Conservation (phyloP, 2,888 invertebrate species). For the Luffia ferchaultella region DNA sequence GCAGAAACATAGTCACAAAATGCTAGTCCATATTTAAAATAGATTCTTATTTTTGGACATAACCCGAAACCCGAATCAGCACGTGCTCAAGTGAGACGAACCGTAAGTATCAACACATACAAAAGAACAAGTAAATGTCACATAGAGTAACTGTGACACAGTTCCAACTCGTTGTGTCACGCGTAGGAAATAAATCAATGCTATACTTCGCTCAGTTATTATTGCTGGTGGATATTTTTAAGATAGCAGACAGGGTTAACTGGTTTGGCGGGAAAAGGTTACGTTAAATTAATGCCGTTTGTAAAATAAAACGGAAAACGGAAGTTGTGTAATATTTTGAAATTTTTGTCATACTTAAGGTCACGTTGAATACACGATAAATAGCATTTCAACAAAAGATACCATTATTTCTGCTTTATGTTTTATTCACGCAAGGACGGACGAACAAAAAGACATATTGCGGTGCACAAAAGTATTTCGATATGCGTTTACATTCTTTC, state of each 20-base stretch:
- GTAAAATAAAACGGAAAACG: neutral
- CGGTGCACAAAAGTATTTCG: too few species aligned
- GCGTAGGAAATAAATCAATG: conserved; percentile 11
- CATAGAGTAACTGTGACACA: neutral
- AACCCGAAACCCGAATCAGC: too few species aligned
- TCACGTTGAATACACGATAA: neutral
- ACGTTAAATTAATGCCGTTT: neutral
- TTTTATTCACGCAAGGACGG: too few species aligned
- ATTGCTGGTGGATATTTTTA: conserved; percentile 9
- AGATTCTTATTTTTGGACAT: too few species aligned
- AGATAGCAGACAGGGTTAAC: conserved; percentile 10
- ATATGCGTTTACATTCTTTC: too few species aligned
- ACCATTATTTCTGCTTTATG: neutral
- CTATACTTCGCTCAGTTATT: conserved; percentile 10
- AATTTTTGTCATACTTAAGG: neutral
- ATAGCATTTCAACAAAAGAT: neutral
- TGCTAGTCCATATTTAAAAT: too few species aligned
- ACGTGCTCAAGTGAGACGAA: too few species aligned
- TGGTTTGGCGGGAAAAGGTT: neutral
- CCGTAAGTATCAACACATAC: too few species aligned
- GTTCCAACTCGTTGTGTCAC: conserved; percentile 1
- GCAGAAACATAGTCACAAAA: too few species aligned
- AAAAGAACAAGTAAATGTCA: neutral
- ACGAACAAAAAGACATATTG: too few species aligned
- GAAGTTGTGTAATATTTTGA: neutral